phyloP scores from a whole-genome alignment of 2,888 invertebrate species.

The Chaetogeoica ovagalla region DNA sequence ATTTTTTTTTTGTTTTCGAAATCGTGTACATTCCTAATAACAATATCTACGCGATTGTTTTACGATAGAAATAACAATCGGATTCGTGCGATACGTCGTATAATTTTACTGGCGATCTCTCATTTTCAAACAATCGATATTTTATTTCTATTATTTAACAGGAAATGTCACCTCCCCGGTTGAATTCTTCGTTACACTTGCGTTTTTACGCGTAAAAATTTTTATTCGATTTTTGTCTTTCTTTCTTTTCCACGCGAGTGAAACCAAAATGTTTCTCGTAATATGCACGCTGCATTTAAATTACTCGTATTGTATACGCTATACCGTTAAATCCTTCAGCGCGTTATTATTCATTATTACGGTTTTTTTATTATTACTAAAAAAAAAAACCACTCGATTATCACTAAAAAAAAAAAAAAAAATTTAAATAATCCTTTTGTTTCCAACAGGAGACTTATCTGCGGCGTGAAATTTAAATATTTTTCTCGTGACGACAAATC shows the following conservation, averaged over 20 bases:
- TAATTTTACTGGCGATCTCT: conserved; percentile 14
- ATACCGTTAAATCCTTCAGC: background rate
- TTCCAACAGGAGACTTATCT: background rate
- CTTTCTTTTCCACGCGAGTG: background rate
- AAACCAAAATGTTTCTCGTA: conserved; percentile 2
- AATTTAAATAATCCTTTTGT: conserved; percentile 24
- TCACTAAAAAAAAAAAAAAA: background rate
- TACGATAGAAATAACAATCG: background rate
- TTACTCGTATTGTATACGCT: conserved; percentile 17
- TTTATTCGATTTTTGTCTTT: background rate
- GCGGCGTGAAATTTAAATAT: conserved; percentile 34
- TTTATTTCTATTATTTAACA: conserved; percentile 7
- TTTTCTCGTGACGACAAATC: background rate
- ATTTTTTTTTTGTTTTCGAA: too few relatives aligned
- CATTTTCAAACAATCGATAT: conserved; percentile 10
- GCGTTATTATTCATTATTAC: conserved; percentile 8
- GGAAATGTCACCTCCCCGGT: background rate
- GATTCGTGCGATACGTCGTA: background rate
- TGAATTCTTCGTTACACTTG: background rate
- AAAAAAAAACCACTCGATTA: background rate
- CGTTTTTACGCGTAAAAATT: background rate
- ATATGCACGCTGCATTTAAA: conserved; percentile 7
- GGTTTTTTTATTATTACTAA: conserved; percentile 1
- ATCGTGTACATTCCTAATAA: background rate
- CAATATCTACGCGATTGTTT: background rate